Base-by-base conservation (phyloP, 2,113 vertebrate species). In the Neoarius graeffei region DNA sequence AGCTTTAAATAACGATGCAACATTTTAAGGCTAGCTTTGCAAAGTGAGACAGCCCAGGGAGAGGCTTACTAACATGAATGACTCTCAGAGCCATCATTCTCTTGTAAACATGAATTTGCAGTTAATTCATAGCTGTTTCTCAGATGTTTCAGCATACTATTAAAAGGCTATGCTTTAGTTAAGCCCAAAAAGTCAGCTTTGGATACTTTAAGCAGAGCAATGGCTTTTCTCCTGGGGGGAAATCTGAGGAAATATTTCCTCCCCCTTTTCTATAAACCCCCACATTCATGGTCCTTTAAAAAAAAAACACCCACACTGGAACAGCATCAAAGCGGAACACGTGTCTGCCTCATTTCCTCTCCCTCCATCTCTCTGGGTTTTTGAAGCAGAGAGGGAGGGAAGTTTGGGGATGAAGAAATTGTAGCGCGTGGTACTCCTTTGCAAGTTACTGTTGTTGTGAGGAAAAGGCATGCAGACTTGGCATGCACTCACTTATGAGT, bases 261-360 rank as follows among this genome's bases (percentile, higher is more conserved):
- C 91, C 90, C 91, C 90, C 80, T 86, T 86, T 90, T 89, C 87
- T 60, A 76, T 54, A 88, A 89, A 79, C 88, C 89, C 86, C 90
- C 83, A 91, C 88, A 77, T 35, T 83, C 85, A 91, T 86, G 56
- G 85, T 88, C 82, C 84, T 89, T 89, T 89, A 85, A 91, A 90
- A 92, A 92, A 91, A 90, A 91, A 90, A 91, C 14, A 23, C 25
- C 25, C 13, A 85, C 87, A 85, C 90, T 94, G 94, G 93, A 93
- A 89, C 14, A 0, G 87, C 92, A 92, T 94, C 92, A 95, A 93
- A 94, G 94, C 66, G 6, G 81, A 83, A 81, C 73, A 90, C 82
- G 85, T 87, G 93, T 93, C 92, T 92, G 89, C 80, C 88, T 93
- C 89, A 88, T 91, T 94, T 94, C 92, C 94, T 93, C 91, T 89